These are phyloP conservation scores for Strigamia crassipes DNA, from an alignment of 2,888 invertebrate species.

Conservation along the genomic window DNA sequence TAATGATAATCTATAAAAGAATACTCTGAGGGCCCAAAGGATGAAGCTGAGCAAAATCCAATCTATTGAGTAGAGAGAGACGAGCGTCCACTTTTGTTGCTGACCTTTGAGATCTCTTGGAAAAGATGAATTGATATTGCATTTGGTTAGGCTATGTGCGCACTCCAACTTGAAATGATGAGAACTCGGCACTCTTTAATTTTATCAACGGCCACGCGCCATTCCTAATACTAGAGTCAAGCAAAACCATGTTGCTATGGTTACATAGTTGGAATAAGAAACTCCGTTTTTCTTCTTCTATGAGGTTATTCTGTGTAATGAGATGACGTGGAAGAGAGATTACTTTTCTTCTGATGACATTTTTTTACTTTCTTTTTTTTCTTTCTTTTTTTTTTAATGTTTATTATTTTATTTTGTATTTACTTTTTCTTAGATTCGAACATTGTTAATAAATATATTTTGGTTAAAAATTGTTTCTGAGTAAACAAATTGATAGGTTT, in stretches of 20 bases:
- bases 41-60: constrained; percentile 21
- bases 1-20: constrained; percentile 17
- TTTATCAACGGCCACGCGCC: neutral
- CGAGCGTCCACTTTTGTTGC: constrained; percentile 21
- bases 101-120: constrained; percentile 14
- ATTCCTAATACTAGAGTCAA: neutral
- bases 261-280: neutral
- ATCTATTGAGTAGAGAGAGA: constrained; percentile 21
- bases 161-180: constrained; percentile 21
- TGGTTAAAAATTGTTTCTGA: too few species aligned
- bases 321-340: neutral
- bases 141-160: constrained; percentile 12
- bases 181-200: constrained; percentile 21
- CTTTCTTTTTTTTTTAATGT: neutral
- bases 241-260: neutral
- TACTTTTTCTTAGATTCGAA: too few species aligned
- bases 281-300: neutral
- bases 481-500: too few species aligned
- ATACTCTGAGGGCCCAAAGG: constrained; percentile 12
- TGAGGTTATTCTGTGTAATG: neutral
- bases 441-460: too few species aligned
- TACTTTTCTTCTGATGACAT: too few species aligned
- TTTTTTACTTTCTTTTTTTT: too few species aligned
- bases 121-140: constrained; percentile 21
- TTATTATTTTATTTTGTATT: neutral